Evolutionary conservation across 2,113 vertebrate species (phyloP).

Genomic region (Camelus dromedarius): DNA sequence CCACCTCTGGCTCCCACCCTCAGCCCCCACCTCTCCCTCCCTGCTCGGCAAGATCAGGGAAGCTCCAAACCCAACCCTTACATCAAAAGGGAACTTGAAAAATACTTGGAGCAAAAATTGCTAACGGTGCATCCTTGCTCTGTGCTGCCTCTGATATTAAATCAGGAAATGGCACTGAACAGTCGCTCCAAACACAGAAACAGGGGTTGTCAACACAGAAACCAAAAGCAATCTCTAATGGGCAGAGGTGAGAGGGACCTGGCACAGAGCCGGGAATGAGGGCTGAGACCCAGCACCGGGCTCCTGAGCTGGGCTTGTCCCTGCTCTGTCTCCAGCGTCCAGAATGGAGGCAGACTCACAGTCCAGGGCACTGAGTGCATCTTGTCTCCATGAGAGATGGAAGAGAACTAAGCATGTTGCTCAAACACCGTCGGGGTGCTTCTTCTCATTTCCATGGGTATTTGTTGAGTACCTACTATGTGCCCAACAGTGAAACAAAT

Average conservation of each 20-base stretch:
- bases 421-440: not conserved
- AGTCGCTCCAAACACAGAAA: constrained; percentile 87
- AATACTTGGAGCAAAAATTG: constrained; percentile 90
- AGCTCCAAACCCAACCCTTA: constrained; percentile 88
- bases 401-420: not conserved
- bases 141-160: constrained; percentile 88
- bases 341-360: not conserved
- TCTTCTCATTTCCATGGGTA: not conserved
- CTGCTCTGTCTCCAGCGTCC: accelerated
- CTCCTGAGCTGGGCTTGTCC: constrained; percentile 18
- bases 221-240: constrained; percentile 88
- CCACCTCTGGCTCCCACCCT: constrained; percentile 51
- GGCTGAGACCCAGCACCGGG: constrained; percentile 34
- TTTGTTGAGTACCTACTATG: constrained; percentile 6
- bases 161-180: constrained; percentile 89
- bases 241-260: constrained; percentile 86
- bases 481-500: not conserved
- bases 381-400: not conserved
- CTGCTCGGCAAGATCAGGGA: constrained; percentile 84
- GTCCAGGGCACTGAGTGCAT: not conserved
- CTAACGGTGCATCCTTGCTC: constrained; percentile 90
- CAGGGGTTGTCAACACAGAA: constrained; percentile 88
- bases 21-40: constrained; percentile 78
- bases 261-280: constrained; percentile 21
- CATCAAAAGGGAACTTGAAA: constrained; percentile 90